Base-by-base conservation (phyloP, 2,888 invertebrate species). In the Dicranocentrus wangi region DNA sequence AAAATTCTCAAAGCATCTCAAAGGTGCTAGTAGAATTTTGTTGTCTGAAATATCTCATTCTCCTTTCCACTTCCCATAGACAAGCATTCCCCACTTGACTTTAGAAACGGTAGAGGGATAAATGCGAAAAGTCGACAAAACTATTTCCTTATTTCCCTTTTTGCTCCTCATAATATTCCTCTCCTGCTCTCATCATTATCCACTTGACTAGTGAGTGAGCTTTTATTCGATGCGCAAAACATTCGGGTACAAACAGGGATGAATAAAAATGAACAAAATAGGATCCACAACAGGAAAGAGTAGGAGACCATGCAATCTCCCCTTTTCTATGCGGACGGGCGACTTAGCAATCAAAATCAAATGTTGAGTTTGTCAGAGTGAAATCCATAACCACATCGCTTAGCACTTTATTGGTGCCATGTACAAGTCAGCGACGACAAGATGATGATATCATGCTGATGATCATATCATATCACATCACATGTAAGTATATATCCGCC, bases 391-490 rank as follows among this genome's bases (percentile, higher is more conserved):
- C 25, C 61, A 47, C 51, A 19, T 61, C 51, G 19, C 39, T 28
- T n/a, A 63, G 73, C 73, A 63, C 53, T 53, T 73, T 25, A 65
- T 65, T n/a, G n/a, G n/a, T n/a, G n/a, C n/a, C n/a, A n/a, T n/a
- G n/a, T n/a, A n/a, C n/a, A n/a, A n/a, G n/a, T n/a, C n/a, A n/a
- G n/a, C n/a, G n/a, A n/a, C n/a, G n/a, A n/a, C n/a, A n/a, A n/a
- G n/a, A n/a, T n/a, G n/a, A n/a, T n/a, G n/a, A n/a, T n/a, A n/a
- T n/a, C n/a, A n/a, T n/a, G n/a, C n/a, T n/a, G n/a, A n/a, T n/a
- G n/a, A n/a, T n/a, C n/a, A n/a, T n/a, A n/a, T n/a, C n/a, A n/a
- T n/a, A n/a, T n/a, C n/a, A n/a, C n/a, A n/a, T n/a, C n/a, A n/a
- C n/a, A n/a, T n/a, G n/a, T n/a, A n/a, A n/a, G n/a, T n/a, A n/a